Percentiles rank a stretch among this genome's conserved stretches.
phyloP scores from a whole-genome alignment of 2,888 invertebrate genomes.

The Volucella bombylans region DNA sequence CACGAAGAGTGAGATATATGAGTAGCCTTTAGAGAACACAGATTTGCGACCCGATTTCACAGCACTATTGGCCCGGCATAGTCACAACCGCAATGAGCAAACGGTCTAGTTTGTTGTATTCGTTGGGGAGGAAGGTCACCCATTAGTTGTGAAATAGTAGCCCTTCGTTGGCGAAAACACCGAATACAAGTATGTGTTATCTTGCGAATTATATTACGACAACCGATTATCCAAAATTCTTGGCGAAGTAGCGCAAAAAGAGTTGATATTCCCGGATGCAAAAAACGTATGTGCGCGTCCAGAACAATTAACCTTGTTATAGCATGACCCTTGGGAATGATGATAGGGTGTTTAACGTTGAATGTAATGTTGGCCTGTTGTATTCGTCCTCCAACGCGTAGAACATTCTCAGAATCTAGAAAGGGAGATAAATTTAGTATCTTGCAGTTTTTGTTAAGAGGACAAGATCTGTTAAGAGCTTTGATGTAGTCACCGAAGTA shows the following conservation, averaged over 20 bases:
- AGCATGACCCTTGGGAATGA: constrained; percentile 15
- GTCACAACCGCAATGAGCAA: constrained; percentile 7
- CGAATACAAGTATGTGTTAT: neutral
- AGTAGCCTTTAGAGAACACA: neutral
- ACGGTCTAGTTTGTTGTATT: neutral
- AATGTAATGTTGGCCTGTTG: constrained; percentile 52
- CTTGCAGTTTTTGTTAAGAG: neutral
- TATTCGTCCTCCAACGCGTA: constrained; percentile 74
- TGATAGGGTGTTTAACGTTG: constrained; percentile 42
- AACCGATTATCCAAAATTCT: constrained; percentile 13
- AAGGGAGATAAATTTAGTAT: constrained; percentile 58
- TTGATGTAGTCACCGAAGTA: neutral
- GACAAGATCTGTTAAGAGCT: constrained; percentile 1
- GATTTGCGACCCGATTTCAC: neutral
- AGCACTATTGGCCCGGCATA: constrained; percentile 5
- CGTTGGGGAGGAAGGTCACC: neutral
- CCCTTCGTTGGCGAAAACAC: neutral
- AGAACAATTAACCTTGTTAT: constrained; percentile 7
- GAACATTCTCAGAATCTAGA: constrained; percentile 68
- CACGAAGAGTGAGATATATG: constrained; percentile 8
- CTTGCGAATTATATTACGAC: neutral
- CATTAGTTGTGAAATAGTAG: neutral
- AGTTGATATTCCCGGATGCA: constrained; percentile 33
- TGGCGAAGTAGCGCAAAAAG: constrained; percentile 7
- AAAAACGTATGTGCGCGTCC: constrained; percentile 12